Conservation (phyloP, 1,140 invertebrate genomes). For the Berghia stephanieae region DNA sequence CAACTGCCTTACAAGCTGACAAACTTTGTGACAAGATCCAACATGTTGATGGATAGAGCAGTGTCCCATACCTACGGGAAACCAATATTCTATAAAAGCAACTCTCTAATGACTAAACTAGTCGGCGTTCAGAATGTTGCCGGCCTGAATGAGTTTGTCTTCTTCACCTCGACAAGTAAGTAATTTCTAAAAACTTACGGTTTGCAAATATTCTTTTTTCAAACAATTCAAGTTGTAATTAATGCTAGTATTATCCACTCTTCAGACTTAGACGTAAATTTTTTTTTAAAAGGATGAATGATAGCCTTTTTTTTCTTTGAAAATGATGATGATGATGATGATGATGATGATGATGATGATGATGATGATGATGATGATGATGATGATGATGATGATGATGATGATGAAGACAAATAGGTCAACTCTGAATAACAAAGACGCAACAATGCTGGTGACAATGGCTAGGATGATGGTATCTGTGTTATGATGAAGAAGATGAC, state of each 20-base stretch:
- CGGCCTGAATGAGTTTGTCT: constrained; percentile 40
- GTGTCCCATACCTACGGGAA: constrained; percentile 42
- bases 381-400: not conserved
- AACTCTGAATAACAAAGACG: too few species aligned
- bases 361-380: not conserved
- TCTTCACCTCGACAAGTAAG: constrained; percentile 49
- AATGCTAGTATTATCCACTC: too few species aligned
- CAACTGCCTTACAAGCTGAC: not conserved
- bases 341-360: not conserved
- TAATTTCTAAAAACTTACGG: not conserved
- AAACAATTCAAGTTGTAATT: too few species aligned
- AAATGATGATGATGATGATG: not conserved
- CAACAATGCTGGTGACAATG: too few species aligned
- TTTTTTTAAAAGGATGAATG: too few species aligned
- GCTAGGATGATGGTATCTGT: too few species aligned
- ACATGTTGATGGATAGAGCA: constrained; percentile 48
- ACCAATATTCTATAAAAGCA: constrained; percentile 48
- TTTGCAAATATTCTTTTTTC: too few species aligned
- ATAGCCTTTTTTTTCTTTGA: too few species aligned
- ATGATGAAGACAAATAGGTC: not conserved
- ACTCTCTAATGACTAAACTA: constrained; percentile 46
- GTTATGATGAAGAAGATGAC: too few species aligned
- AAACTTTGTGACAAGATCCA: constrained; percentile 43
- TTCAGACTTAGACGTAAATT: too few species aligned
- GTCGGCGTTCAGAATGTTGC: constrained; percentile 42